A percentile compares a stretch with the other conserved stretches of the same genome.
Evolutionary conservation across 2,113 vertebrate species (phyloP).

Genomic region (Leptodactylus fuscus): DNA sequence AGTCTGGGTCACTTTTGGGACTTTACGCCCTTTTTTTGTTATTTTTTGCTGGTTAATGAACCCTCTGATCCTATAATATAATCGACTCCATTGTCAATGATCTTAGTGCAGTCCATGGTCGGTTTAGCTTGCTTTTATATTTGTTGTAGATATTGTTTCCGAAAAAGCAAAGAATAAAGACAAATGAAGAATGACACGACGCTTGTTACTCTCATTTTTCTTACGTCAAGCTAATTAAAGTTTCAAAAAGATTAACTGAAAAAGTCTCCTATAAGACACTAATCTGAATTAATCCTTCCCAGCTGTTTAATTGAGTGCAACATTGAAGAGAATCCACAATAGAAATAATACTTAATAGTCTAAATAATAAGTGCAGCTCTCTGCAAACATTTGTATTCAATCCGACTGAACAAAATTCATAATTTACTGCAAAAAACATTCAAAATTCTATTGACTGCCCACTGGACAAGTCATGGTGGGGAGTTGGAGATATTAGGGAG

Average conservation of each 20-base stretch:
- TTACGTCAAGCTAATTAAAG: conserved; percentile 13
- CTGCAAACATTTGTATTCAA: background rate
- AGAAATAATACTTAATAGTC: conserved; percentile 8
- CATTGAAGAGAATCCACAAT: background rate
- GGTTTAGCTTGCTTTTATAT: background rate
- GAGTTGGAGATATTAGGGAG: no score
- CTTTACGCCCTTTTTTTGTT: no score
- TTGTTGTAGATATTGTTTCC: background rate
- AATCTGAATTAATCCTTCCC: conserved; percentile 15
- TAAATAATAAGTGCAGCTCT: background rate
- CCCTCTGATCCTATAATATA: background rate
- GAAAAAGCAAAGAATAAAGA: no score
- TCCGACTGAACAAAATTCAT: background rate
- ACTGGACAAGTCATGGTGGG: background rate
- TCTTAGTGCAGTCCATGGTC: background rate
- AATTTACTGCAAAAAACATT: background rate
- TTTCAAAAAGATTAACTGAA: conserved; percentile 11
- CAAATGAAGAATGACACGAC: background rate
- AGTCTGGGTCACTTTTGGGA: no score
- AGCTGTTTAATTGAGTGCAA: conserved; percentile 16
- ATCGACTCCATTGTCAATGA: background rate
- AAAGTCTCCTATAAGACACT: background rate
- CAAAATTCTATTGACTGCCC: background rate
- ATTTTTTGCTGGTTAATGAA: no score
- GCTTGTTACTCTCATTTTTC: background rate